phyloP scores from a whole-genome alignment of 1,140 invertebrate genomes.

The Hirudo medicinalis region DNA sequence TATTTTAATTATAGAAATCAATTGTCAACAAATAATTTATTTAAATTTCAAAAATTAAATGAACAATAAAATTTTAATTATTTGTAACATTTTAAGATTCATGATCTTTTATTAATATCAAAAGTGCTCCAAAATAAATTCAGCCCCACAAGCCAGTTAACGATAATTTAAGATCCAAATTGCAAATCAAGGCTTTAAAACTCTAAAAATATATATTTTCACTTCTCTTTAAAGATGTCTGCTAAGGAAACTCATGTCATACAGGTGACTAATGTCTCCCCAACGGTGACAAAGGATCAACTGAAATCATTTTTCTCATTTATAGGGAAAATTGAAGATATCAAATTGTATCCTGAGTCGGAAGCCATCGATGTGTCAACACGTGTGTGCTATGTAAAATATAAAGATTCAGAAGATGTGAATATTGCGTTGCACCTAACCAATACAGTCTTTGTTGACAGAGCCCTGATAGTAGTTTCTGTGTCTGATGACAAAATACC shows the following conservation, averaged over 20 bases:
- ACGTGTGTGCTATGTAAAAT: slow-evolving; percentile 86
- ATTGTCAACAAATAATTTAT: too few relatives aligned
- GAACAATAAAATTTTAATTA: too few relatives aligned
- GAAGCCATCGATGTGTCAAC: slow-evolving; percentile 26
- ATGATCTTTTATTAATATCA: too few relatives aligned
- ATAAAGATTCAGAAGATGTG: slow-evolving; percentile 68
- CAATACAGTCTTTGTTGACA: slow-evolving; percentile 95
- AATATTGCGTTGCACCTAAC: slow-evolving; percentile 90
- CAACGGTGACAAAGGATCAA: slow-evolving; percentile 92
- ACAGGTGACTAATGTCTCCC: slow-evolving; percentile 95
- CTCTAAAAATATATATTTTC: too few relatives aligned
- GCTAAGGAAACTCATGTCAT: slow-evolving; percentile 50
- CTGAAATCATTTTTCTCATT: slow-evolving; percentile 92
- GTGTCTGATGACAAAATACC: slow-evolving; percentile 67
- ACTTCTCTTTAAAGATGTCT: neutral
- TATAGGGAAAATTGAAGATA: slow-evolving; percentile 89
- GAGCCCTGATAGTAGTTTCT: slow-evolving; percentile 86
- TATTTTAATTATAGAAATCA: too few relatives aligned
- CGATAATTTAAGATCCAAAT: too few relatives aligned
- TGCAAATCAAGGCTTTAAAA: too few relatives aligned
- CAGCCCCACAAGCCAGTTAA: neutral
- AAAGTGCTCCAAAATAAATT: neutral
- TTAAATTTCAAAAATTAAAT: too few relatives aligned
- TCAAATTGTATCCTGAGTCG: slow-evolving; percentile 68
- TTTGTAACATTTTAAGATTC: too few relatives aligned